A percentile compares a stretch with the other conserved stretches of the same genome.
These are phyloP conservation scores for Myripristis murdjan DNA, from an alignment of 2,797 vertebrate species.

Conservation along the genomic window DNA sequence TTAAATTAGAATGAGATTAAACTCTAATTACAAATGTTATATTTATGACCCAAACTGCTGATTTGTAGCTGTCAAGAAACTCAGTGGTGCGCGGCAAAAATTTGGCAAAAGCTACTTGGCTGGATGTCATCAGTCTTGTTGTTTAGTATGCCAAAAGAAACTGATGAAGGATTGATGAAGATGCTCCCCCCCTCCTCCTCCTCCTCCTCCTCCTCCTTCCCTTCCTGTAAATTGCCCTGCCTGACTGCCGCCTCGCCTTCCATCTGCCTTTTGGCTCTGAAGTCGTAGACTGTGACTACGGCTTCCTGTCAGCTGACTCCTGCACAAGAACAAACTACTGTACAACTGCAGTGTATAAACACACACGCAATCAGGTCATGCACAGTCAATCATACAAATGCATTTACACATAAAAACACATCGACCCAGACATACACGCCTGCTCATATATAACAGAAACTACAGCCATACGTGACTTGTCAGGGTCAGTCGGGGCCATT, in stretches of 20 bases:
- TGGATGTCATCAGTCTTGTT: not conserved
- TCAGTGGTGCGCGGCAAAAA: not conserved
- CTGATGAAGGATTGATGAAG: not conserved
- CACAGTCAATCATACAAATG: constrained; percentile 11
- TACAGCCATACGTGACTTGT: constrained; percentile 10
- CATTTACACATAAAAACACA: constrained; percentile 1
- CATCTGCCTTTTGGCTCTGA: not conserved
- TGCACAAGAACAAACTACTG: not conserved
- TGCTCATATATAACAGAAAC: not conserved
- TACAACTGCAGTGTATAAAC: not conserved
- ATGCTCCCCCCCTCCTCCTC: not conserved
- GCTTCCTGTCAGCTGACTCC: not conserved
- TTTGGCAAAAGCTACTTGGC: not conserved
- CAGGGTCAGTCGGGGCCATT: constrained; percentile 40
- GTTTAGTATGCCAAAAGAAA: not conserved
- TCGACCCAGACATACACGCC: not conserved
- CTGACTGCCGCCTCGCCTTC: not conserved
- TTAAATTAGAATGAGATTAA: no score
- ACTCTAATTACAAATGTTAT: no score
- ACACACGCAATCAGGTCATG: not conserved
- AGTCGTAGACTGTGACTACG: not conserved
- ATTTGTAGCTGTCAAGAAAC: not conserved
- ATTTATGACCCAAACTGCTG: not conserved
- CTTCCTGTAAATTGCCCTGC: not conserved
- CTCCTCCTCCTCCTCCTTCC: not conserved